phyloP scores from a whole-genome alignment of 2,797 vertebrate genomes.

The Bucorvus abyssinicus region DNA sequence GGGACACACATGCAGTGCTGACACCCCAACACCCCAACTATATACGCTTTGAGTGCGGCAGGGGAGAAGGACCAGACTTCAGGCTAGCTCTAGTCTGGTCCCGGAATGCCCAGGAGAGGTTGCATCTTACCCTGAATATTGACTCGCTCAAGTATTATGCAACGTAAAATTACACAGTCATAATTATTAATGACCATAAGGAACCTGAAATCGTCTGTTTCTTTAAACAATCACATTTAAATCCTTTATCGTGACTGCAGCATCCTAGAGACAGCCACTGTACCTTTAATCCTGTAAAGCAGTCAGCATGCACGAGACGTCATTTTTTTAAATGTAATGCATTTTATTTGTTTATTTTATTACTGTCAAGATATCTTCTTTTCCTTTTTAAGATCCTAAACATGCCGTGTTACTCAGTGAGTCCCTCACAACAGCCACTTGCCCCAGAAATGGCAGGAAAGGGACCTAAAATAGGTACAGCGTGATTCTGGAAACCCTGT shows the following conservation, averaged over 20 bases:
- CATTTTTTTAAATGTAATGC: background rate
- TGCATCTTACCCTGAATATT: background rate
- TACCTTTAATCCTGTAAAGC: background rate
- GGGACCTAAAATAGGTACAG: background rate
- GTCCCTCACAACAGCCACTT: background rate
- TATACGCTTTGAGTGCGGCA: background rate
- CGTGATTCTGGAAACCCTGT: background rate
- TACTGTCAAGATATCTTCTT: background rate
- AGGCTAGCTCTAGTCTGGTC: background rate
- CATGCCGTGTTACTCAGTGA: accelerated
- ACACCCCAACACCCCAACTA: background rate
- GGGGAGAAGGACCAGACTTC: background rate
- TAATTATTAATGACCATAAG: background rate
- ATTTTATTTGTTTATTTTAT: background rate
- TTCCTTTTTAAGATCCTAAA: background rate
- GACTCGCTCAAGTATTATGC: background rate
- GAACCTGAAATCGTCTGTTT: background rate
- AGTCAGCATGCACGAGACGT: background rate
- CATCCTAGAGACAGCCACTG: background rate
- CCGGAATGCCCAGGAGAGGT: background rate
- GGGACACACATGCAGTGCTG: too few species aligned
- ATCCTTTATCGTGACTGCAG: background rate
- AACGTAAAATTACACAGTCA: background rate
- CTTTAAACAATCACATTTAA: background rate
- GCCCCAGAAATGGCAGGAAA: background rate